Evolutionary conservation across 2,797 vertebrate species (phyloP), one percentile per base, ranked within the genome.

Genomic region (Chaetodon trifasciatus): DNA sequence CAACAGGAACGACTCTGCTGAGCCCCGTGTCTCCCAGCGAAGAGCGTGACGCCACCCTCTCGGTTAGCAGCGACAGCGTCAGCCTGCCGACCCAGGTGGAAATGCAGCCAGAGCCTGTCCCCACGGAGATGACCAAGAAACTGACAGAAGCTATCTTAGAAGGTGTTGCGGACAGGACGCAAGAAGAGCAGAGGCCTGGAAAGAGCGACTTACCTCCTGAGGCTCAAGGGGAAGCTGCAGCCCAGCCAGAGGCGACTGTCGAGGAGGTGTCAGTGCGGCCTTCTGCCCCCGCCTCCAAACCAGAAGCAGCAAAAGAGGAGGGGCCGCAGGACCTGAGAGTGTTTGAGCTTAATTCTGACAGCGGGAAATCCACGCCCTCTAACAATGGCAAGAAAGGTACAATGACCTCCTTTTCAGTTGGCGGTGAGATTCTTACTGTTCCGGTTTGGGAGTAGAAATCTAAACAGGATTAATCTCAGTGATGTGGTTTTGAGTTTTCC

Each of bases 381-480:
- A 99, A 99, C 94, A 99, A 98, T 0, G 98, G 98, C 86, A 97
- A 99, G 93, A 99, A 99, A 97, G 98, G 98, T 99, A 94, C 3
- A 8, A 3, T 16, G 10, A 23, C n/a, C 47, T 2, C 28, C 28
- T 78, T 49, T 52, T 10, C 19, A 63, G 52, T 19, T 55, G 24
- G 19, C 65, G 19, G 19, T 0, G 11, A 67, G 21, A 62, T 76
- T 70, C 16, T 74, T 5, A 64, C 39, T 62, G 55, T 65, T 76
- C 39, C 28, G 28, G 37, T 44, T 35, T 32, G 28, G 13, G 35
- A 66, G 21, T 19, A 19, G 16, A 50, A 49, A 52, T 73, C 3
- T 0, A 73, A 79, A 79, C 17, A n/a, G 58, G 71, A 80, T 85
- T 81, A 61, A 35, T 0, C 70, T 79, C 6, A 57, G 65, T 39